Evolutionary conservation across 2,888 invertebrate species (phyloP).

Genomic region (Apocheima hispidaria): DNA sequence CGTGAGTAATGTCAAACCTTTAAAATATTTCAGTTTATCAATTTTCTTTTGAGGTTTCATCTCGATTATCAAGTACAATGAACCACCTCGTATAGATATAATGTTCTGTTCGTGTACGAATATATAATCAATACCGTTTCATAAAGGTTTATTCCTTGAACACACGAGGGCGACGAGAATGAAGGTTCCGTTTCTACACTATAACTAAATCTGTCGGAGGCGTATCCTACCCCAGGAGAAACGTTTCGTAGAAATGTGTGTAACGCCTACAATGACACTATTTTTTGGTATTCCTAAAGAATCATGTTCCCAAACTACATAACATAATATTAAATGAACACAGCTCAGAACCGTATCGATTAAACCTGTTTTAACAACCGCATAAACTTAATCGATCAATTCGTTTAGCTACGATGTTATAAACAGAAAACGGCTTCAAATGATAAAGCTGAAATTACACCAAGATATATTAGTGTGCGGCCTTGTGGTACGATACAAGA

Average conservation of each 20-base stretch:
- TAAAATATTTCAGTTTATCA: not conserved
- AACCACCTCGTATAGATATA: not conserved
- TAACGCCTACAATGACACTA: not conserved
- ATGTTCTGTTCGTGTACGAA: not conserved
- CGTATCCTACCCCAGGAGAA: not conserved
- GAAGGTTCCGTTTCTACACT: slow-evolving; percentile 13
- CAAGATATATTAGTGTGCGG: no score
- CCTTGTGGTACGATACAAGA: no score
- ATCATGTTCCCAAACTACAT: not conserved
- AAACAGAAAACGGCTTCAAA: no score
- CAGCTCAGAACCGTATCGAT: no score
- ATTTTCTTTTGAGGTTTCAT: not conserved
- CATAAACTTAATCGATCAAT: no score
- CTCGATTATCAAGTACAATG: not conserved
- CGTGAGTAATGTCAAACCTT: not conserved
- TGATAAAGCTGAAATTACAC: no score
- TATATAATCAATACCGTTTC: not conserved
- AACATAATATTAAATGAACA: no score
- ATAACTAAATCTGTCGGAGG: not conserved
- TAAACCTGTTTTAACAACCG: no score
- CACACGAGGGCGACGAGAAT: slow-evolving; percentile 32
- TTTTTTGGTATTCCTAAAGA: not conserved
- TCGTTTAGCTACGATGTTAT: no score
- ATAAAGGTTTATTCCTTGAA: slow-evolving; percentile 24
- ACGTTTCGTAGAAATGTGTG: not conserved